Evolutionary conservation across 1,140 invertebrate species (phyloP).

Genomic region (Anoplophora glabripennis): DNA sequence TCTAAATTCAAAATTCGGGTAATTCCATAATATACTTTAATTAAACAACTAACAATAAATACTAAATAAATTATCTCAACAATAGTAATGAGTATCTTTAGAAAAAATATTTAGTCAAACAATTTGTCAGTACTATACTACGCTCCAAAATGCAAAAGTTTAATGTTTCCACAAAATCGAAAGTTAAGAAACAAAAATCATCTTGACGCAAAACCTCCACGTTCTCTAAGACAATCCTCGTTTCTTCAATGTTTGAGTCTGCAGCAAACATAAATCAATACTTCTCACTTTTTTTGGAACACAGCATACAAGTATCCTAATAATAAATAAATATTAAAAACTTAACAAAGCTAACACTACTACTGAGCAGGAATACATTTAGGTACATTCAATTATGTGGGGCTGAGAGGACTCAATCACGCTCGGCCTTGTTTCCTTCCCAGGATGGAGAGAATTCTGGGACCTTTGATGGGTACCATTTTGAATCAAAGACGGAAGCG

Average conservation of each 20-base stretch:
- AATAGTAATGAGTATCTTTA: slow-evolving; percentile 37
- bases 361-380: slow-evolving; percentile 49
- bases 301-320: slow-evolving; percentile 14
- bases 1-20: slow-evolving; percentile 40
- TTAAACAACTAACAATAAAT: slow-evolving; percentile 32
- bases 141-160: slow-evolving; percentile 12
- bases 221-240: slow-evolving; percentile 12
- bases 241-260: slow-evolving; percentile 9
- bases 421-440: slow-evolving; percentile 68
- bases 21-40: slow-evolving; percentile 31
- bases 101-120: slow-evolving; percentile 20
- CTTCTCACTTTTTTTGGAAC: slow-evolving; percentile 13
- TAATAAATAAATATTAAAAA: slow-evolving; percentile 40
- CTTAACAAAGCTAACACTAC: slow-evolving; percentile 42
- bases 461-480: slow-evolving; percentile 11
- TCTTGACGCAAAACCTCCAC: background rate
- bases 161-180: slow-evolving; percentile 21
- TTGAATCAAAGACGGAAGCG: slow-evolving; percentile 44
- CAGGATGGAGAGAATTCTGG: slow-evolving; percentile 34
- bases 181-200: slow-evolving; percentile 11
- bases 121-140: slow-evolving; percentile 29
- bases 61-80: slow-evolving; percentile 36
- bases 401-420: slow-evolving; percentile 83
- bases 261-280: slow-evolving; percentile 15
- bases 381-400: slow-evolving; percentile 85